These are phyloP conservation scores for Melikaiella ostensackeni DNA, from an alignment of 2,888 invertebrate species.

Conservation along the genomic window DNA sequence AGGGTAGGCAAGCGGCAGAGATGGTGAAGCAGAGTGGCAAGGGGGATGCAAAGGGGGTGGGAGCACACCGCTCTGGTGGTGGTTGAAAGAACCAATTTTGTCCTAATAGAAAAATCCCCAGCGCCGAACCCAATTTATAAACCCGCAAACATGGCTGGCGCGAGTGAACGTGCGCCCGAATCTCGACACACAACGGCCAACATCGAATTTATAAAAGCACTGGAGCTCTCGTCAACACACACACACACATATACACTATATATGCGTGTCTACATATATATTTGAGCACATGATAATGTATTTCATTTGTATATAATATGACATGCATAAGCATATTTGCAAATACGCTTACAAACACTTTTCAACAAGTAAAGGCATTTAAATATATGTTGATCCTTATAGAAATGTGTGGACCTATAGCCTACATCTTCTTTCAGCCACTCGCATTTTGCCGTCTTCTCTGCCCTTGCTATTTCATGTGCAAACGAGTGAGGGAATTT, in stretches of 20 bases:
- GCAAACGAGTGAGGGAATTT: constrained; percentile 17
- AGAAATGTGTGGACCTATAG: background rate
- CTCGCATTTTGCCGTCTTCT: background rate
- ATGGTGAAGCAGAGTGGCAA: constrained; percentile 36
- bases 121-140: constrained; percentile 77
- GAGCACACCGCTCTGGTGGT: constrained; percentile 70
- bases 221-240: constrained; percentile 26
- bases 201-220: constrained; percentile 49
- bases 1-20: constrained; percentile 38
- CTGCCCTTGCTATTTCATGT: background rate
- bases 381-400: constrained; percentile 16
- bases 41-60: constrained; percentile 51
- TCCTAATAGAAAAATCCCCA: constrained; percentile 78
- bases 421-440: constrained; percentile 5
- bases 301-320: background rate
- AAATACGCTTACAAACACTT: background rate
- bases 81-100: constrained; percentile 78
- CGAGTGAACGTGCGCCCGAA: constrained; percentile 52
- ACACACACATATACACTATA: background rate
- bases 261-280: background rate
- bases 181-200: constrained; percentile 47
- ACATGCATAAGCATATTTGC: background rate
- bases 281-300: background rate
- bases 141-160: constrained; percentile 77
- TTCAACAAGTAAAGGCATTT: background rate